Conservation (phyloP, 1,140 invertebrate genomes). For the Calliopsis andreniformis region DNA sequence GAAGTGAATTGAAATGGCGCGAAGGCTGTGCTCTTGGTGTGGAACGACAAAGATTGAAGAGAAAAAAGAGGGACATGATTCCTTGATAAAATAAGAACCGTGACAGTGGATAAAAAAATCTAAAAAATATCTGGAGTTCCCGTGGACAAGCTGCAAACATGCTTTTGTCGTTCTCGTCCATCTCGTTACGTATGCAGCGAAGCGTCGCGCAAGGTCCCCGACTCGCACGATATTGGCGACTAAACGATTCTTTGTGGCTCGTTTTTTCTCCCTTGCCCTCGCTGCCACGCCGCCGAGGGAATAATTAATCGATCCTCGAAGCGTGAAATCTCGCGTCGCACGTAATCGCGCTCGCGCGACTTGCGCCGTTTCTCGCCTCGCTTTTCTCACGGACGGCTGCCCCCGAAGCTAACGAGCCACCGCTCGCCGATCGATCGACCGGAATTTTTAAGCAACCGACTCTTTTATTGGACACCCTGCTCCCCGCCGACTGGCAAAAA, state of each 20-base stretch:
- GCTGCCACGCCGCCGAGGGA: slow-evolving; percentile 4
- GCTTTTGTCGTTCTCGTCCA: slow-evolving; percentile 34
- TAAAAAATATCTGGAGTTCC: too few relatives aligned
- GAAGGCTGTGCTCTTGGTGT: not conserved
- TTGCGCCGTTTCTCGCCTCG: slow-evolving; percentile 15
- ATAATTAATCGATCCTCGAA: slow-evolving; percentile 53
- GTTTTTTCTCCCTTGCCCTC: not conserved
- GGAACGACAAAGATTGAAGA: slow-evolving; percentile 10
- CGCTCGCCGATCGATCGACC: not conserved
- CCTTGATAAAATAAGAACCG: not conserved
- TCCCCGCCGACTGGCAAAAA: not conserved
- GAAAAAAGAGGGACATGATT: not conserved
- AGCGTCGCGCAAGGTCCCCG: slow-evolving; percentile 41
- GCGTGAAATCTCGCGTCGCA: slow-evolving; percentile 49
- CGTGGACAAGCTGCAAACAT: not conserved
- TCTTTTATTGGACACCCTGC: too few relatives aligned
- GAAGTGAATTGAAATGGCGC: not conserved
- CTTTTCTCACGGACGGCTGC: slow-evolving; percentile 39
- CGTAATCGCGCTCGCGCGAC: slow-evolving; percentile 6
- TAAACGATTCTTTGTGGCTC: slow-evolving; percentile 24
- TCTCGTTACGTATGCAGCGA: slow-evolving; percentile 48
- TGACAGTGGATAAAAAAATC: too few relatives aligned
- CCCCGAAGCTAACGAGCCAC: slow-evolving; percentile 6
- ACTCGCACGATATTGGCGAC: slow-evolving; percentile 20
- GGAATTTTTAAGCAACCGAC: slow-evolving; percentile 4